Percentiles rank a stretch among this genome's conserved stretches.
phyloP scores from a whole-genome alignment of 92 coral and sea anemone species.

The Montipora capitata region DNA sequence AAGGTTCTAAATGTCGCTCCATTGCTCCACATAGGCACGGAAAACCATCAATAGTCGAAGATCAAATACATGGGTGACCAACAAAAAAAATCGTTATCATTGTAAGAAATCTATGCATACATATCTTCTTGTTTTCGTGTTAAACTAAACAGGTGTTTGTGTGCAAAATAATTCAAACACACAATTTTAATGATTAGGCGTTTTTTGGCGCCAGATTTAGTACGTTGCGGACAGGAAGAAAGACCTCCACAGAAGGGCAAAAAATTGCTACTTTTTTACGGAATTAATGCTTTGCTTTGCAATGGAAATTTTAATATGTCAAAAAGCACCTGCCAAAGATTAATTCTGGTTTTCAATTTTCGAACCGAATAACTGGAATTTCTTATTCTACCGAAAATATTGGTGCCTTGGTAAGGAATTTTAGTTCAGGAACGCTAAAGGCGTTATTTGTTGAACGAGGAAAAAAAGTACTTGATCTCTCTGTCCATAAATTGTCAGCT shows the following conservation, averaged over 20 bases:
- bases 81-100: not conserved
- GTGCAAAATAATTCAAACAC: conserved; percentile 21
- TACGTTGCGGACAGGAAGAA: conserved; percentile 5
- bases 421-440: too few species aligned
- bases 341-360: not conserved
- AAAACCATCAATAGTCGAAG: not conserved
- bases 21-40: not conserved
- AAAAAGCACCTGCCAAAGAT: not conserved
- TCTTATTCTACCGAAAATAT: not conserved
- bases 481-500: too few species aligned
- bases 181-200: conserved; percentile 26
- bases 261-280: not conserved
- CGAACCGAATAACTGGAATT: not conserved
- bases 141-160: conserved; percentile 27
- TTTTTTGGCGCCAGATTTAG: conserved; percentile 48
- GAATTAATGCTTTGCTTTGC: not conserved
- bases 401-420: too few species aligned
- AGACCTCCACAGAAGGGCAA: conserved; percentile 28
- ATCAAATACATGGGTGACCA: not conserved
- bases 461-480: too few species aligned
- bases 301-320: conserved; percentile 22
- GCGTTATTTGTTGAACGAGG: too few species aligned
- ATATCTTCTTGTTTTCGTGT: not conserved
- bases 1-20: not conserved
- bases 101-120: conserved; percentile 14